Evolutionary conservation across 2,797 vertebrate species (phyloP).

Genomic region (Lepus oiostolus): DNA sequence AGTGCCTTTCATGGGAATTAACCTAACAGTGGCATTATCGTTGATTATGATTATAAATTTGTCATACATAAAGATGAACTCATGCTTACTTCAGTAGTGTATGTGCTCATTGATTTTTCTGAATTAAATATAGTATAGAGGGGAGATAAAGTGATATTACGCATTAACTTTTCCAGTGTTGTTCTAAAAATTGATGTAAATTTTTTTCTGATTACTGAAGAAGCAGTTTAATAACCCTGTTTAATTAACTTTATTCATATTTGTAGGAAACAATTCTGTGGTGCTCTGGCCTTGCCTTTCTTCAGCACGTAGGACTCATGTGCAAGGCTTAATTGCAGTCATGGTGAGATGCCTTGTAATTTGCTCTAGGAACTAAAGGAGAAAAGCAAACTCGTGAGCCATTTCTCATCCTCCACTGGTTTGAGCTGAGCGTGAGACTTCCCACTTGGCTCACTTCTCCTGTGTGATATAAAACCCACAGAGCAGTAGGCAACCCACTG

Average conservation of each 20-base stretch:
- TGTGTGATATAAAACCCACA: not conserved
- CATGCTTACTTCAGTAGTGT: not conserved
- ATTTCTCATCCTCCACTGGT: not conserved
- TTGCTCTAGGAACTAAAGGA: slow-evolving; percentile 11
- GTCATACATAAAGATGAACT: not conserved
- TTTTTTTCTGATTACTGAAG: not conserved
- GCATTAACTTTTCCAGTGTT: not conserved
- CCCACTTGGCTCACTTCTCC: not conserved
- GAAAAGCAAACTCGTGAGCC: not conserved
- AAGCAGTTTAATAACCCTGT: not conserved
- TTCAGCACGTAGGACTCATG: not conserved
- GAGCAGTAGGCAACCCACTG: not conserved
- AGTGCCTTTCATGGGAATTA: not conserved
- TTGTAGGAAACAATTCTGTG: not conserved
- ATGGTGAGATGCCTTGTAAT: not conserved
- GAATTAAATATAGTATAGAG: not conserved
- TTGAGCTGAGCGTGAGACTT: slow-evolving; percentile 22
- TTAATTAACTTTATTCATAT: not conserved
- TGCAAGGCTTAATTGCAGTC: not conserved
- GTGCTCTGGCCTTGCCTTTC: not conserved
- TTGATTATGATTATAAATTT: not conserved
- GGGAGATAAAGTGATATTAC: not conserved
- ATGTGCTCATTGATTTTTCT: slow-evolving; percentile 10
- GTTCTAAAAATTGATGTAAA: not conserved
- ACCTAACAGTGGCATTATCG: not conserved